phyloP scores from a whole-genome alignment of 2,888 invertebrate genomes.

The Drosophila histrio region DNA sequence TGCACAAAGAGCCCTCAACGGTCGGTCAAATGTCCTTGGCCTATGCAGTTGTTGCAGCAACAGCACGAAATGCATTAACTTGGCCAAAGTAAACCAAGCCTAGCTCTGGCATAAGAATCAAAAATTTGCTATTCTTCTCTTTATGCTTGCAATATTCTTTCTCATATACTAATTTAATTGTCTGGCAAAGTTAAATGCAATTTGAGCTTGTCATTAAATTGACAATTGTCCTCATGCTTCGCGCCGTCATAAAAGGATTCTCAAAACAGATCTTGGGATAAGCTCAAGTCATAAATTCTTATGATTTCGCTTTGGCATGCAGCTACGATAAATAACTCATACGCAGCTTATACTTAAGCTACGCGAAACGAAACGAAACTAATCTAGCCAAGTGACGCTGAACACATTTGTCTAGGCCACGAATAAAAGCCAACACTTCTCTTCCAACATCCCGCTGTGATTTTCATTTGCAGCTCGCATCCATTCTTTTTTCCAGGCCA shows the following conservation, averaged over 20 bases:
- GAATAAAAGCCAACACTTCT: slow-evolving; percentile 25
- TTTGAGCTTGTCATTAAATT: not conserved
- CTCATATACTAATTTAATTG: slow-evolving; percentile 3
- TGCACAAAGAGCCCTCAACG: slow-evolving; percentile 23
- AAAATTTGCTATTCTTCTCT: slow-evolving; percentile 27
- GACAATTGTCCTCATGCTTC: not conserved
- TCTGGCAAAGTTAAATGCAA: not conserved
- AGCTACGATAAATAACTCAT: slow-evolving; percentile 28
- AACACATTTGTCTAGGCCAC: slow-evolving; percentile 42
- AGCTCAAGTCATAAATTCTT: slow-evolving; percentile 18
- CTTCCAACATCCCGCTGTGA: slow-evolving; percentile 35
- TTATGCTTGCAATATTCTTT: not conserved
- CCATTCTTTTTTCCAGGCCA: slow-evolving; percentile 23
- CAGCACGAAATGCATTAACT: not conserved
- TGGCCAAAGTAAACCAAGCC: not conserved
- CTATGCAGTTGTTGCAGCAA: not conserved
- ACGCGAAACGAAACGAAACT: slow-evolving; percentile 7
- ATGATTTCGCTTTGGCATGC: not conserved
- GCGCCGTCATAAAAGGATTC: not conserved
- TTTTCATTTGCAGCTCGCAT: slow-evolving; percentile 42
- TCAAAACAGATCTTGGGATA: not conserved
- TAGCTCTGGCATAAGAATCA: slow-evolving; percentile 14
- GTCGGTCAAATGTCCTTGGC: slow-evolving; percentile 26
- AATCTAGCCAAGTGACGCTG: slow-evolving; percentile 40
- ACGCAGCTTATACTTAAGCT: slow-evolving; percentile 28